Evolutionary conservation across 2,888 invertebrate genomes (phyloP), one percentile per base, ranked within the genome.

Genomic region (Brassicogethes aeneus): DNA sequence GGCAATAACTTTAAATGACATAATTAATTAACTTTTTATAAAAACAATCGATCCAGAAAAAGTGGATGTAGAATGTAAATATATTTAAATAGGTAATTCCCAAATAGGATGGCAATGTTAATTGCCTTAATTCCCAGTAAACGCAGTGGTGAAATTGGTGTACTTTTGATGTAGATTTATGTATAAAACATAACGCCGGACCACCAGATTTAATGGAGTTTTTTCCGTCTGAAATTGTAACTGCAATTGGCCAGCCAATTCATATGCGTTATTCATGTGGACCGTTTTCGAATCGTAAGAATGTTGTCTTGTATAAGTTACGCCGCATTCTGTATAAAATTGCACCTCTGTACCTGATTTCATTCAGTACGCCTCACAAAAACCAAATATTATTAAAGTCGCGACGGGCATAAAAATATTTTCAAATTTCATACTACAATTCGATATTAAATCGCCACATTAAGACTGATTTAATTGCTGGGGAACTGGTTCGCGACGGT

Each of bases 381-480:
- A n/a, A n/a, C n/a, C n/a, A n/a, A n/a, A n/a, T n/a, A n/a, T n/a
- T n/a, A n/a, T n/a, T n/a, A n/a, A n/a, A n/a, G n/a, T n/a, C n/a
- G n/a, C n/a, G n/a, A n/a, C n/a, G n/a, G n/a, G 42, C 48, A 49
- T 50, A 53, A 54, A 52, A 52, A 51, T 52, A 44, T 48, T 49
- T 55, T 55, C 42, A 51, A 54, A 54, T 53, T 57, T 55, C 52
- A 54, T 56, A 52, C 46, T 45, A 54, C 53, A 56, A 60, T 58
- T 54, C 56, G 46, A 44, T 45, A 60, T 59, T 60, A 60, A 60
- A 51, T 59, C 60, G 58, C 50, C 55, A 58, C 57, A 58, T 60
- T 58, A 59, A 56, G 51, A 41, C 47, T 55, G 54, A 54, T 55
- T 57, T 55, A 41, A 53, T 50, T 47, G 46, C 45, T 47, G 43